Percentiles rank a stretch among this genome's conserved stretches.
phyloP scores from a whole-genome alignment of 2,113 vertebrate species.

The Pelusios castaneus region DNA sequence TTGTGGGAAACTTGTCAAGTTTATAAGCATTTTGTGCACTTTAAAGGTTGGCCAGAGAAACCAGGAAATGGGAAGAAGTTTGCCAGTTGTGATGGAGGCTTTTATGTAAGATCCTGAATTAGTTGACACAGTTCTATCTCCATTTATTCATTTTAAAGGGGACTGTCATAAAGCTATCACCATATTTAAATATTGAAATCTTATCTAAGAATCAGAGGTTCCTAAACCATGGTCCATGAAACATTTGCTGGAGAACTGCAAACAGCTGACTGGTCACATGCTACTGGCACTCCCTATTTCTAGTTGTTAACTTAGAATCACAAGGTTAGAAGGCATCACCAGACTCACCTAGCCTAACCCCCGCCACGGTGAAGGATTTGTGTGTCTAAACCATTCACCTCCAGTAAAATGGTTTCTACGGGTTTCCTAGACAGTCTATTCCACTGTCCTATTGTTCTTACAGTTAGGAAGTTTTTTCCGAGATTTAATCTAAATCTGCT shows the following conservation, averaged over 20 bases:
- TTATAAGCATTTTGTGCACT: background rate
- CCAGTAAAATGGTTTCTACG: background rate
- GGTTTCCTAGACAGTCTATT: background rate
- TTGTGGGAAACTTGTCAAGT: background rate
- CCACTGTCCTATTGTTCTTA: background rate
- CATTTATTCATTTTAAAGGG: conserved; percentile 8
- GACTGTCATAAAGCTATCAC: conserved; percentile 27
- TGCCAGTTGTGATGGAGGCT: background rate
- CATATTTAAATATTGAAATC: background rate
- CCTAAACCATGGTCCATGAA: background rate
- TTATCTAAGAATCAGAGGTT: background rate
- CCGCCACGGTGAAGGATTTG: background rate
- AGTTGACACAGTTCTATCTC: background rate
- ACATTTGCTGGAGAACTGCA: background rate
- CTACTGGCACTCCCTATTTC: conserved; percentile 30
- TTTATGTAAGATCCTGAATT: background rate
- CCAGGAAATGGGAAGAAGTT: background rate
- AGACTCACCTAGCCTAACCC: background rate
- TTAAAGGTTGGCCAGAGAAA: conserved; percentile 10
- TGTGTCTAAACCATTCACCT: background rate
- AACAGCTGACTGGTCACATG: conserved; percentile 40
- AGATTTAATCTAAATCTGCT: background rate
- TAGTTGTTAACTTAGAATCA: conserved; percentile 26
- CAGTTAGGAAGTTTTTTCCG: background rate
- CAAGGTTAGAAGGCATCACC: background rate